Base-by-base conservation (phyloP, 2,888 invertebrate species). In the Ganaspis brasiliensis region DNA sequence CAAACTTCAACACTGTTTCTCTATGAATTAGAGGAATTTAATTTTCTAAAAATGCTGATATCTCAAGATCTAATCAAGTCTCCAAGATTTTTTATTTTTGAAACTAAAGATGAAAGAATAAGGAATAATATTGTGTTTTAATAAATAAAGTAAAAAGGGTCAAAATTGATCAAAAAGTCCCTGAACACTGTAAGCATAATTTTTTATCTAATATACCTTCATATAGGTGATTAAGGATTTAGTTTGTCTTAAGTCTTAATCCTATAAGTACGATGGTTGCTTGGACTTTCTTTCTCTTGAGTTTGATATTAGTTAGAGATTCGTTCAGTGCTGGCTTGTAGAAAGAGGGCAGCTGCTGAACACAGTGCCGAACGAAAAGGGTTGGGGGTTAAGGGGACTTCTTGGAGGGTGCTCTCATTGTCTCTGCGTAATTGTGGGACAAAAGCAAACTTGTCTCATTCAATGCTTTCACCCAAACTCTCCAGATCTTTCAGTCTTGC, bases 371-470 rank as follows among this genome's bases (percentile, higher is more conserved):
- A 84, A 84, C 81, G 79, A 77, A 55, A 77, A 72, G 74, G 72
- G 59, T 59, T 61, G 40, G 31, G 61, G 63, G 63, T 71, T 74
- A 78, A 77, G 72, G 63, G 73, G 82, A 70, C 78, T 67, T 45
- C n/a, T 45, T 61, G 40, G 72, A 70, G 70, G 76, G 75, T 81
- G 80, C 79, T 80, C 84, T 88, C 89, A 89, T 90, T 90, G 89
- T 90, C 87, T 86, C 84, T 84, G 73, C 83, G 87, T 89, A 89
- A 90, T 89, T 89, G 87, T 87, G 75, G 86, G 82, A 88, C 89
- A 89, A 90, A 89, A 87, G 88, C 87, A 89, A 90, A 91, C 90
- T 89, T 90, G 88, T 88, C 87, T 88, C 89, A 89, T 90, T 89
- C 87, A 89, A 87, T 84, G 82, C 52, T 73, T 72, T 67, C 59